phyloP scores from a whole-genome alignment of 1,140 invertebrate species.

The Mizuhopecten yessoensis region DNA sequence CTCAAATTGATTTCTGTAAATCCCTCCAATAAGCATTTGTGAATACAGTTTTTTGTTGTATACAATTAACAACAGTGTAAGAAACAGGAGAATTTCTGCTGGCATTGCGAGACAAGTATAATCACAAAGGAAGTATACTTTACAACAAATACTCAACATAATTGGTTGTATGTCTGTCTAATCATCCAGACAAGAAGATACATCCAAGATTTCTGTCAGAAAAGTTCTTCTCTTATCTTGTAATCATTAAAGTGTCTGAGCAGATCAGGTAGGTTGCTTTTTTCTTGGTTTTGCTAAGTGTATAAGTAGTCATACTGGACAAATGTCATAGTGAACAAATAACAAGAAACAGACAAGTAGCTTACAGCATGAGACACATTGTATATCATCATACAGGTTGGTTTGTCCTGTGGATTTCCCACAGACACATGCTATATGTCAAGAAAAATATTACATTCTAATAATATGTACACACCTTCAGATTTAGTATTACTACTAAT shows the following conservation, averaged over 20 bases:
- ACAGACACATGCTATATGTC: not conserved
- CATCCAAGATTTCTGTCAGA: no score
- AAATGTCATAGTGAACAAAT: not conserved
- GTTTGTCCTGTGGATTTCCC: not conserved
- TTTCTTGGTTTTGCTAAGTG: not conserved
- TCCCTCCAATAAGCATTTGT: no score
- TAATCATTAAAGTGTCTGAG: not conserved
- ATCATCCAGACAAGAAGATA: not conserved
- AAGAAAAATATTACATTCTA: constrained; percentile 36
- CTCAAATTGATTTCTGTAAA: not conserved
- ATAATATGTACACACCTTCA: constrained; percentile 29
- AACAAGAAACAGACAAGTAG: not conserved
- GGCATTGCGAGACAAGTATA: no score
- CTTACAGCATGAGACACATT: constrained; percentile 15
- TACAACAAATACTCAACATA: not conserved
- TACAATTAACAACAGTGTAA: no score
- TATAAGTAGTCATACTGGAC: not conserved
- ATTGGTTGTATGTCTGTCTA: not conserved
- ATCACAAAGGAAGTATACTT: no score
- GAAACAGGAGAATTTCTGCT: no score
- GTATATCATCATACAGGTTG: not conserved
- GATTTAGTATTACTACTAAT: constrained; percentile 19
- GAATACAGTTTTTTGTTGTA: no score
- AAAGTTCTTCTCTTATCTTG: not conserved
- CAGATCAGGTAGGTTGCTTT: not conserved